These are phyloP conservation scores for Chrysina gloriosa DNA, from an alignment of 2,888 invertebrate genomes.

Conservation along the genomic window DNA sequence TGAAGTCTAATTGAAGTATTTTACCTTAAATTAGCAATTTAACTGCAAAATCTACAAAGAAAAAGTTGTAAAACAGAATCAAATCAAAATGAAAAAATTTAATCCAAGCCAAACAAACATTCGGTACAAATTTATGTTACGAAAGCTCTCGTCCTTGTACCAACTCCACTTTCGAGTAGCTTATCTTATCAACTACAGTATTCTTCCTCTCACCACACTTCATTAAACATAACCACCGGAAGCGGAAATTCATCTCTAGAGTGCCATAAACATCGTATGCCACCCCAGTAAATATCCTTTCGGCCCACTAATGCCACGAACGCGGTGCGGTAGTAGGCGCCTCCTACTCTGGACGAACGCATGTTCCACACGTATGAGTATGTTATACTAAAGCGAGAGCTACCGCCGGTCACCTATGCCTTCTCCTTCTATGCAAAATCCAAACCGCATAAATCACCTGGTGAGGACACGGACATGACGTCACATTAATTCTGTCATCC, in stretches of 20 bases:
- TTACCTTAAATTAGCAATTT: no score
- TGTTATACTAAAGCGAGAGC: background rate
- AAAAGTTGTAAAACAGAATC: no score
- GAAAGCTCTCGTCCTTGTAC: background rate
- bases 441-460: slow-evolving; percentile 60
- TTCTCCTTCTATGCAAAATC: slow-evolving; percentile 48
- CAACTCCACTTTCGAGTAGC: background rate
- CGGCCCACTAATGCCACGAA: background rate
- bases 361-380: background rate
- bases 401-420: background rate
- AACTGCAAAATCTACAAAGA: no score
- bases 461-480: slow-evolving; percentile 59
- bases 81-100: no score
- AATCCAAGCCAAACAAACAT: no score
- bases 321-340: no score
- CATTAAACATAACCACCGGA: slow-evolving; percentile 27
- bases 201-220: slow-evolving; percentile 5
- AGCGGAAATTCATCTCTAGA: slow-evolving; percentile 28
- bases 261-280: background rate
- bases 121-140: no score
- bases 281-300: slow-evolving; percentile 17
- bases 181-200: slow-evolving; percentile 1
- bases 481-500: slow-evolving; percentile 58
- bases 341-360: background rate
- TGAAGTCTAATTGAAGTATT: no score